Evolutionary conservation across 2,888 invertebrate species (phyloP).

Genomic region (Nemapogon koenigi): DNA sequence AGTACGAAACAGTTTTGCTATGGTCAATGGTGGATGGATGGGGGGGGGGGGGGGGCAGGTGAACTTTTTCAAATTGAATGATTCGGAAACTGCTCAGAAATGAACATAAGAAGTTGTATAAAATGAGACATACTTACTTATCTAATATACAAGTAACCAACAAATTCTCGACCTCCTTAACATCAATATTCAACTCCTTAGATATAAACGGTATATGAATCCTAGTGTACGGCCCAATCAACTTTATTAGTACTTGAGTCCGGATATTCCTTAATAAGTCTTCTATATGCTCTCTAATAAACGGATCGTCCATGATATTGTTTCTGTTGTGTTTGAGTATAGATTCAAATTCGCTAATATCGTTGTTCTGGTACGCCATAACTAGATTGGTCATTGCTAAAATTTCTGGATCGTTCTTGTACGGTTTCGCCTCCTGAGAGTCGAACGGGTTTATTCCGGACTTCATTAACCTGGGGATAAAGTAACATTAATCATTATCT

Average conservation of each 20-base stretch:
- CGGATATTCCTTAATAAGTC: constrained; percentile 94
- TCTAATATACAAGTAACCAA: constrained; percentile 98
- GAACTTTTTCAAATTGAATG: no score
- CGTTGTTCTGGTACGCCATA: constrained; percentile 96
- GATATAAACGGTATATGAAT: constrained; percentile 99
- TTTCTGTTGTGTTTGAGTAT: constrained; percentile 92
- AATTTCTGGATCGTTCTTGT: constrained; percentile 99
- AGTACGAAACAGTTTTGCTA: no score
- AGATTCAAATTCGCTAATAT: constrained; percentile 96
- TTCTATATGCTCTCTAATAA: constrained; percentile 98
- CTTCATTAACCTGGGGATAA: constrained; percentile 87
- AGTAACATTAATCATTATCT: neutral
- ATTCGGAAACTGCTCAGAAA: no score
- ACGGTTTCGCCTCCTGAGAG: constrained; percentile 99
- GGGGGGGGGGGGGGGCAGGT: no score
- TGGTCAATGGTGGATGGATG: no score
- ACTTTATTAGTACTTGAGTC: constrained; percentile 95
- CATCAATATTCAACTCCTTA: constrained; percentile 91
- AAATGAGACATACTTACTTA: constrained; percentile 83
- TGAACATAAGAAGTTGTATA: no score
- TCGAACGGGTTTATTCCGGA: constrained; percentile 99
- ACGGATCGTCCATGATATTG: constrained; percentile 99
- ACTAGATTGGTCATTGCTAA: constrained; percentile 99
- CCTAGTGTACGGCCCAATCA: constrained; percentile 97
- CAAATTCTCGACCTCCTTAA: constrained; percentile 93